Conservation (phyloP, 2,113 vertebrate genomes). For the Tachysurus fulvidraco region DNA sequence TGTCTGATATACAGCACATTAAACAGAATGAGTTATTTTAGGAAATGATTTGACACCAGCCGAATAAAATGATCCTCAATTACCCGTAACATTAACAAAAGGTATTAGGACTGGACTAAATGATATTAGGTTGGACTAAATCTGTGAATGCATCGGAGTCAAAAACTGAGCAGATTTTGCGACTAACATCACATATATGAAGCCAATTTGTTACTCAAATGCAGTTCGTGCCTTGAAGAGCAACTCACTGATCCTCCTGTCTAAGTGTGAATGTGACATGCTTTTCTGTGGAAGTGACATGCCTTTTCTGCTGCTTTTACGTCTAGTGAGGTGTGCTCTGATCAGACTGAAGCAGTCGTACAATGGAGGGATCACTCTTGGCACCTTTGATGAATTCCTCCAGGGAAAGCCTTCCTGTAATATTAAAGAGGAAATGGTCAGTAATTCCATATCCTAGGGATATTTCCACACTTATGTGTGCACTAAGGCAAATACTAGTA, state of each 20-base stretch:
- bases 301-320: slow-evolving; percentile 72
- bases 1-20: not conserved
- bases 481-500: not conserved
- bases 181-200: not conserved
- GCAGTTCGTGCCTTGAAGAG: not conserved
- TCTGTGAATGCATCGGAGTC: not conserved
- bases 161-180: not conserved
- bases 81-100: too few species aligned
- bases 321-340: slow-evolving; percentile 85
- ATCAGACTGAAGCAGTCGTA: slow-evolving; percentile 93
- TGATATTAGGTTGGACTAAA: not conserved
- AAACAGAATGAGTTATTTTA: not conserved
- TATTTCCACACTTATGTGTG: not conserved
- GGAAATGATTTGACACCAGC: not conserved
- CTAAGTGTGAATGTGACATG: slow-evolving; percentile 18
- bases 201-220: not conserved
- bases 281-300: not conserved
- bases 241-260: not conserved
- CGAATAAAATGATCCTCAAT: not conserved
- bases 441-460: not conserved
- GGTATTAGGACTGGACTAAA: too few species aligned
- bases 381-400: slow-evolving; percentile 98
- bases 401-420: slow-evolving; percentile 87
- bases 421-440: not conserved
- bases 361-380: slow-evolving; percentile 96